Percentiles rank a stretch among this genome's conserved stretches.
These are phyloP conservation scores for Pluvialis apricaria DNA, from an alignment of 2,113 vertebrate genomes.

Conservation along the genomic window DNA sequence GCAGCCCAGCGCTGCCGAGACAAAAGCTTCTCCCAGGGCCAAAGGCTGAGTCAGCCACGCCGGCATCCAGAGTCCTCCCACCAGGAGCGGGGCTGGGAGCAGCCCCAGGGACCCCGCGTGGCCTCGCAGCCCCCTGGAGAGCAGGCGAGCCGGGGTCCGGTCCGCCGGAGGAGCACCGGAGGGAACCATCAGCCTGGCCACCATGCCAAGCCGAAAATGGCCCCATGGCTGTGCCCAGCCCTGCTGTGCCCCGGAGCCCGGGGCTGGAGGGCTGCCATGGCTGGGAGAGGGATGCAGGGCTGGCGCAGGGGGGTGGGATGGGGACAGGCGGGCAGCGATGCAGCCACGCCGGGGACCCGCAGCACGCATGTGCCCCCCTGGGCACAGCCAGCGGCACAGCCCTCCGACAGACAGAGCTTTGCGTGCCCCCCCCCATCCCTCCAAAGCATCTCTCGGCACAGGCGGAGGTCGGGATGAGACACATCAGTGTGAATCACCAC, in stretches of 20 bases:
- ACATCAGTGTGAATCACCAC: not conserved
- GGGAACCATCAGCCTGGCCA: rapidly evolving
- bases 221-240: not conserved
- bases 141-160: rapidly evolving
- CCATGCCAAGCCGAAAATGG: rapidly evolving
- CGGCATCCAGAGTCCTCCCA: conserved; percentile 57
- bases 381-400: not conserved
- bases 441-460: not conserved
- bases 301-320: not conserved
- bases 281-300: not conserved
- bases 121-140: not conserved
- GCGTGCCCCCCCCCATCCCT: not conserved
- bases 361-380: rapidly evolving
- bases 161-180: rapidly evolving
- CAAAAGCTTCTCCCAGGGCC: conserved; percentile 57
- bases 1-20: conserved; percentile 4
- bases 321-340: not conserved
- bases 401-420: not conserved
- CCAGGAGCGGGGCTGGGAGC: conserved; percentile 6
- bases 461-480: not conserved
- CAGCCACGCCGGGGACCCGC: rapidly evolving
- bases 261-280: not conserved
- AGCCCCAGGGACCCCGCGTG: not conserved
- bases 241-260: not conserved
- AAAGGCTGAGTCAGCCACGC: conserved; percentile 55